Base-by-base conservation (phyloP, 2,797 vertebrate species). In the Ptychobarbus kaznakovi region DNA sequence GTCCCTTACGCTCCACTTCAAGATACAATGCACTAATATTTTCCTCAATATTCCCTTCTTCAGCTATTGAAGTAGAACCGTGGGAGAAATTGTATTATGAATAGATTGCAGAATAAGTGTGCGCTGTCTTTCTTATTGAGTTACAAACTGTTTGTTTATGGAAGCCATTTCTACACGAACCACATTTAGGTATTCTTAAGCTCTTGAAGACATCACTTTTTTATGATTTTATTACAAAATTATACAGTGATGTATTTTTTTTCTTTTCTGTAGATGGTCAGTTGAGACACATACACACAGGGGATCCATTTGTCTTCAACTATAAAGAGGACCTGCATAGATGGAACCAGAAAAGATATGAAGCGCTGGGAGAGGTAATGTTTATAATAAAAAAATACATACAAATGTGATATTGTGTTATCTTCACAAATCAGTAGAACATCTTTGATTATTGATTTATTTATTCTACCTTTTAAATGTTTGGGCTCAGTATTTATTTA, bases 261-360 rank as follows among this genome's bases (percentile, higher is more conserved):
- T 77, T 46, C 63, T 77, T 65, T 25, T 61, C 11, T 86, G 18
- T 69, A 97, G 97, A 94, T 89, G 96, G 97, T 13, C 96, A 97
- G n/a, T 95, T 99, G 89, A 96, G 98, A 89, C 97, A 99, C 91
- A 93, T 94, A 79, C 96, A 95, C 93, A 98, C 97, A 40, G 97
- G 97, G 51, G 97, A 99, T 65, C 96, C 96, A 0, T 99, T 98
- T 95, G 94, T 98, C 74, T 99, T 99, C 89, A 99, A 99, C 91
- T 97, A 95, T 89, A 96, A 97, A 88, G 97, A 99, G 94, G 97
- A 98, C 90, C 96, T 99, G 87, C 98, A 99, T 90, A 96, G 98
- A 89, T 99, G 98, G 97, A 99, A 99, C 91, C 98, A 99, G 92
- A 99, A 99, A 90, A 95, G 98, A 88, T 99, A 99, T 28, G 98